Percentiles rank a stretch among this genome's conserved stretches.
phyloP scores from a whole-genome alignment of 2,113 vertebrate genomes.

The Anolis carolinensis region DNA sequence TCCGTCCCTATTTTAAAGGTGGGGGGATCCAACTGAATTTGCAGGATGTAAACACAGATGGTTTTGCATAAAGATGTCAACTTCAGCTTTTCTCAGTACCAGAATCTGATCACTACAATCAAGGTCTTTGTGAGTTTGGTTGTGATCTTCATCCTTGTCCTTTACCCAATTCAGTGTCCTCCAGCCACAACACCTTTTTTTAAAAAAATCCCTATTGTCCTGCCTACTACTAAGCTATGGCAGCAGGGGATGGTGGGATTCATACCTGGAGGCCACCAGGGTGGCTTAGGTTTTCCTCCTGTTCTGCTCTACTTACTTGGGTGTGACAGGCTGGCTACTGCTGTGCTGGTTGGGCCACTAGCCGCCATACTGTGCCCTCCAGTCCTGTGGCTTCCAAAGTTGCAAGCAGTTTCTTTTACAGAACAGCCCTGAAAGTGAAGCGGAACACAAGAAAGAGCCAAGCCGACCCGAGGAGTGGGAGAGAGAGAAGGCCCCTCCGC shows the following conservation, averaged over 20 bases:
- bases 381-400: neutral
- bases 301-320: neutral
- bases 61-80: neutral
- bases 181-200: neutral
- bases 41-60: too few species aligned
- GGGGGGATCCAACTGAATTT: neutral
- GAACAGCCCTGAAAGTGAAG: conserved; percentile 75
- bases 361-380: too few species aligned
- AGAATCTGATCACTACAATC: neutral
- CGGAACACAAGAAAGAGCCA: conserved; percentile 68
- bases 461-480: conserved; percentile 47
- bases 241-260: neutral
- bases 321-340: neutral
- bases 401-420: conserved; percentile 55
- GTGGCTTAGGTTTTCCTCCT: neutral
- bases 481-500: conserved; percentile 63
- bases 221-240: neutral
- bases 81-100: neutral
- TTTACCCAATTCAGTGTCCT: neutral
- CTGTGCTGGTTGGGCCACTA: neutral
- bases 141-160: too few species aligned
- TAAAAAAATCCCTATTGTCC: neutral
- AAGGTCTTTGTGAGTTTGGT: too few species aligned
- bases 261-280: too few species aligned
- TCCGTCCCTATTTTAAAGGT: too few species aligned